Evolutionary conservation across 2,888 invertebrate genomes (phyloP).

Genomic region (Parnassius smintheus): DNA sequence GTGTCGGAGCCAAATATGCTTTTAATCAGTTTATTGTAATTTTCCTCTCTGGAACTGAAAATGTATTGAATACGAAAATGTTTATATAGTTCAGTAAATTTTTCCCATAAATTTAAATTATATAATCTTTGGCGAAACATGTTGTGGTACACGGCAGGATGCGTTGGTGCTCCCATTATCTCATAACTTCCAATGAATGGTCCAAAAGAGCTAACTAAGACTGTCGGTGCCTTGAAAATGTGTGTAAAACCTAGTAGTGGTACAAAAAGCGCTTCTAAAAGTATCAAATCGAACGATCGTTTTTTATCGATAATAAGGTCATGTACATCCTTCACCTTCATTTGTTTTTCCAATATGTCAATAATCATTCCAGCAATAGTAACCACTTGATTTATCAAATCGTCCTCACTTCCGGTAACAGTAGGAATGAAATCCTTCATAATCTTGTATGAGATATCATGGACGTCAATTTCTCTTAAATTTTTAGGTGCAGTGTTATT

Average conservation of each 20-base stretch:
- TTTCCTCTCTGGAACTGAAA: constrained; percentile 1
- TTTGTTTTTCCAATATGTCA: too few species aligned
- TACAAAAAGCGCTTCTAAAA: constrained; percentile 31
- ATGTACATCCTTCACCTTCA: too few species aligned
- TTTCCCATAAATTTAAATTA: constrained; percentile 42
- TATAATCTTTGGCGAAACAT: constrained; percentile 32
- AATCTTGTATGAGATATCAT: too few species aligned
- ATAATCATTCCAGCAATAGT: too few species aligned
- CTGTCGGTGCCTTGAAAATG: constrained; percentile 34
- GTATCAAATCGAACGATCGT: too few species aligned
- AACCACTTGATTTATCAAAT: too few species aligned
- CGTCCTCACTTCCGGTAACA: too few species aligned
- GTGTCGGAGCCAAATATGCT: constrained; percentile 26
- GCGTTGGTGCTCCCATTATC: constrained; percentile 32
- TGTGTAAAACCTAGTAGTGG: constrained; percentile 31
- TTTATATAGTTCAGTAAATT: constrained; percentile 35
- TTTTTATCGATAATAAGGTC: too few species aligned
- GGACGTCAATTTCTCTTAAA: too few species aligned
- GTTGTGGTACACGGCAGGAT: constrained; percentile 43
- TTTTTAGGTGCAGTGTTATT: too few species aligned
- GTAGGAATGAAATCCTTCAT: too few species aligned
- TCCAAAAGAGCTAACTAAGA: constrained; percentile 36
- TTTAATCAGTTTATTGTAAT: constrained; percentile 21
- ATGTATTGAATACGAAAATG: constrained; percentile 7
- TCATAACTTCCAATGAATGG: constrained; percentile 17